Base-by-base conservation (phyloP, 2,113 vertebrate genomes). In the Barnardius zonarius region DNA sequence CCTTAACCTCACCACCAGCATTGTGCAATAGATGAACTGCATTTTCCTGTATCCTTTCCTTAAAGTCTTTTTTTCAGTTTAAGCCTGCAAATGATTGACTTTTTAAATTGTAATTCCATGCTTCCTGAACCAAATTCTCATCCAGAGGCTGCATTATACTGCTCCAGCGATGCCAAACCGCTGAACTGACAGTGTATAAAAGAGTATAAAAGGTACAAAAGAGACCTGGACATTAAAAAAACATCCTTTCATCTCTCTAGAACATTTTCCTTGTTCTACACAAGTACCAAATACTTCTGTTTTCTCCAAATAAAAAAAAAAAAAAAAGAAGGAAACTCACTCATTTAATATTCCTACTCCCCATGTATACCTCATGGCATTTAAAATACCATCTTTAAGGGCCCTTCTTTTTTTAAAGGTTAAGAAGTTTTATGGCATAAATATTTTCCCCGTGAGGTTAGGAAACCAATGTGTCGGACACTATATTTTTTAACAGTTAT, bases 401-500 rank as follows among this genome's bases (percentile, higher is more conserved):
- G 5, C 51, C 27, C 11, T 76, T 88, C 41, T 70, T 57, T 59
- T 39, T 37, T 92, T 43, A 64, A 81, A 93, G 84, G 19, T 35
- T 55, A 66, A 72, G 39, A 86, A 41, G 35, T 62, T 72, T 88
- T 61, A 76, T 51, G 31, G 44, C 33, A 68, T 64, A 77, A 95
- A 90, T 96, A 90, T 77, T 85, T 97, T 83, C 62, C 68, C 66
- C 7, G 3, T 93, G 86, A 95, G 70, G 49, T 68, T 68, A 96
- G 93, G 80, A 83, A 93, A 90, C 62, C 49, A 57, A 30, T 23
- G 59, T 89, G 63, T 44, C 3, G 16, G 51, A 78, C 62, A 74
- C 89, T 79, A 2, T 95, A 68, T 88, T 93, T 94, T 94, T 96
- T 75, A 81, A 78, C 62, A 76, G 83, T 96, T 94, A 88, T 85